These are phyloP conservation scores for Octomys mimax DNA, from an alignment of 2,797 vertebrate genomes.

Conservation along the genomic window DNA sequence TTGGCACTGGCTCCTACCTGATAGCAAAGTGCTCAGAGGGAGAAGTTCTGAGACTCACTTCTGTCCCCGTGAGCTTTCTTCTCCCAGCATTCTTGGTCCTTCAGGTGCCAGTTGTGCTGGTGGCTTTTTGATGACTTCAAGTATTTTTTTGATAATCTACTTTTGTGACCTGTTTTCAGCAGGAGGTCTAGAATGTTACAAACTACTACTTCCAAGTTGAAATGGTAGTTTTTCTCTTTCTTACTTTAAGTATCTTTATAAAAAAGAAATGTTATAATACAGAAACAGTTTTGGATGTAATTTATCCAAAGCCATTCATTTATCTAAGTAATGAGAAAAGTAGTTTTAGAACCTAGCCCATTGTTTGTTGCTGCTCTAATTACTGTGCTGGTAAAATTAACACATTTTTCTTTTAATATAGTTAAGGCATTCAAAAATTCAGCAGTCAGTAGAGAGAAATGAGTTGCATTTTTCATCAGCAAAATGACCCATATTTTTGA, in stretches of 20 bases:
- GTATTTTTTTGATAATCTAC: slow-evolving; percentile 11
- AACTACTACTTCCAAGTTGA: background rate
- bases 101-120: background rate
- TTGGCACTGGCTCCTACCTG: background rate
- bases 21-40: background rate
- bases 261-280: background rate
- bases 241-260: slow-evolving; percentile 6
- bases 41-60: background rate
- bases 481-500: slow-evolving; percentile 45
- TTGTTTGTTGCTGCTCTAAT: slow-evolving; percentile 45
- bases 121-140: slow-evolving; percentile 19
- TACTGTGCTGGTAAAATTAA: slow-evolving; percentile 58
- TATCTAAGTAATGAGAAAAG: slow-evolving; percentile 42
- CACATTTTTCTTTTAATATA: slow-evolving; percentile 51
- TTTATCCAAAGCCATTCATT: slow-evolving; percentile 42
- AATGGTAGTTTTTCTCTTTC: background rate
- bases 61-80: background rate
- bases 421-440: slow-evolving; percentile 45
- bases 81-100: background rate
- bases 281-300: background rate
- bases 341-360: background rate
- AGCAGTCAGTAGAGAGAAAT: slow-evolving; percentile 28
- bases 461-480: slow-evolving; percentile 30
- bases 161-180: slow-evolving; percentile 27
- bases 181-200: background rate